These are phyloP conservation scores for Caiman crocodilus DNA, from an alignment of 2,797 vertebrate genomes.

Conservation along the genomic window DNA sequence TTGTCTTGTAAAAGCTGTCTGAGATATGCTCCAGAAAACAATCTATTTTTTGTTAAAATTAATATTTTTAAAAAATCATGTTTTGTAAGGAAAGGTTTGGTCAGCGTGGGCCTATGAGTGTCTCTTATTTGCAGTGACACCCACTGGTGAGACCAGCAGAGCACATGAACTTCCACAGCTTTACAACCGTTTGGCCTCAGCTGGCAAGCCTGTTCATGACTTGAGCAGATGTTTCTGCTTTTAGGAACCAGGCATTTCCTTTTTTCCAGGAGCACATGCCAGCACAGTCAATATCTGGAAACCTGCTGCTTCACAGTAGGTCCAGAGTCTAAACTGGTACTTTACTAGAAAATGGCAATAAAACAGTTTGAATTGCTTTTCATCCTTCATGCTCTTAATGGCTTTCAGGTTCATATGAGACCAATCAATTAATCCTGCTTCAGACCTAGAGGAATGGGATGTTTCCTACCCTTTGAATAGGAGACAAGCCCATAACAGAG, in stretches of 20 bases:
- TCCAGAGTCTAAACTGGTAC: slow-evolving; percentile 82
- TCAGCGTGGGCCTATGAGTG: background rate
- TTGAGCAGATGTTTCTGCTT: slow-evolving; percentile 83
- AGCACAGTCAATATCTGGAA: slow-evolving; percentile 81
- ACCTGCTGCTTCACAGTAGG: slow-evolving; percentile 86
- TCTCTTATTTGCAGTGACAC: slow-evolving; percentile 24
- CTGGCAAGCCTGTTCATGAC: slow-evolving; percentile 66
- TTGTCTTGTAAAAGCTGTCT: background rate
- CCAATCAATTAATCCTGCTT: slow-evolving; percentile 85
- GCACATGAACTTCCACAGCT: slow-evolving; percentile 3
- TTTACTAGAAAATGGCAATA: slow-evolving; percentile 85
- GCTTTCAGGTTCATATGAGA: slow-evolving; percentile 84
- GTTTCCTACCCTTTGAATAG: slow-evolving; percentile 72
- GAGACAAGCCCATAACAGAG: slow-evolving; percentile 73
- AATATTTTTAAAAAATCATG: background rate
- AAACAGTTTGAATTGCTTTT: slow-evolving; percentile 85
- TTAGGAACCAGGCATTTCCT: slow-evolving; percentile 78
- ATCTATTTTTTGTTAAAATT: background rate
- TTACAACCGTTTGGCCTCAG: slow-evolving; percentile 22
- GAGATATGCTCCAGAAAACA: background rate
- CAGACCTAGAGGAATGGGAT: slow-evolving; percentile 71
- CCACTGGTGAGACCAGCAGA: background rate
- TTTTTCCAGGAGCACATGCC: slow-evolving; percentile 81
- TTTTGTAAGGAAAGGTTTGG: background rate
- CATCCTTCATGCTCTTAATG: slow-evolving; percentile 81